Evolutionary conservation across 1,140 invertebrate genomes (phyloP), one percentile per base, ranked within the genome.

Genomic region (Drosophila kikkawai): DNA sequence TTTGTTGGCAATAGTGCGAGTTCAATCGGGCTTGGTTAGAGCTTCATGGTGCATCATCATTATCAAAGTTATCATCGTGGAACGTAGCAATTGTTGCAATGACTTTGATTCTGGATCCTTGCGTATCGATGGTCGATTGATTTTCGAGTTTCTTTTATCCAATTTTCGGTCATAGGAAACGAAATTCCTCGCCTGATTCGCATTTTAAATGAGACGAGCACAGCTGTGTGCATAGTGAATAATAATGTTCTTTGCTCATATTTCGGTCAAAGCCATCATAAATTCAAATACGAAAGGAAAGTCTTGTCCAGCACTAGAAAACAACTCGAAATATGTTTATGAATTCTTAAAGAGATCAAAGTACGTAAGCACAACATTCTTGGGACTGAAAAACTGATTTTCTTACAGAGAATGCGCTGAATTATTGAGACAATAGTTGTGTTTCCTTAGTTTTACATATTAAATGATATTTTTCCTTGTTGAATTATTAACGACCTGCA

Each of bases 201-300:
- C 70, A 87, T 86, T 55, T 64, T 13, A 71, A 87, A 86, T 86
- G 58, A 87, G 70, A 67, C 48, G 32, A 57, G 32, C 57, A 64
- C 69, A 63, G 51, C 74, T 81, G 81, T 53, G 26, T 68, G 36
- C 48, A 47, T 29, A 8, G 58, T 60, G 74, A 67, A 77, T 77
- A 77, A 48, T 77, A 75, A 77, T 80, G 63, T 65, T 77, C 41
- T 48, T 32, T n/a, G 42, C 50, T 78, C 79, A 85, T 79, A 85
- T 86, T 79, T 85, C 79, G 79, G 74, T 78, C 82, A 78, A 59
- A 75, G 68, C 37, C 39, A 67, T 83, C 47, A 67, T 19, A 67
- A 80, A 80, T 74, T 77, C 63, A 63, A 64, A 53, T 51, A n/a
- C 37, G 19, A 73, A 71, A n/a, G 37, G 67, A 73, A 73, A 73